A percentile compares a stretch with the other conserved stretches of the same genome.
Evolutionary conservation across 2,888 invertebrate species (phyloP).

Genomic region (Agapostemon virescens): DNA sequence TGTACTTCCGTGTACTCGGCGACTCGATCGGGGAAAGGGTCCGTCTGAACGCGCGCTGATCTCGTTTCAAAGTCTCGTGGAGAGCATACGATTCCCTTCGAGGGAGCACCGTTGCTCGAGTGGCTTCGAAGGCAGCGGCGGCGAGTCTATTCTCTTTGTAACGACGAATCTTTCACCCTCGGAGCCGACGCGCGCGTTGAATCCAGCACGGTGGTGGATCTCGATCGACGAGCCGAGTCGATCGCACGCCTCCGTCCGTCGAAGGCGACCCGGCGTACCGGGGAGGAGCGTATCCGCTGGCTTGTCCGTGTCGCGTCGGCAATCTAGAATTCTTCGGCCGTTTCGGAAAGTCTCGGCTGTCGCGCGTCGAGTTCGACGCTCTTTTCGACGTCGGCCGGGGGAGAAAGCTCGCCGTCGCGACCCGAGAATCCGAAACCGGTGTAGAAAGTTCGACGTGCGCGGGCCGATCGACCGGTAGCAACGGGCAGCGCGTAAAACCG

Average conservation of each 20-base stretch:
- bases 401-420: neutral
- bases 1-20: neutral
- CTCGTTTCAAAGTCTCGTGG: slow-evolving; percentile 35
- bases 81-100: slow-evolving; percentile 5
- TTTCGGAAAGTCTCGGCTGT: neutral
- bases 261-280: neutral
- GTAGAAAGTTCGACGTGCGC: neutral
- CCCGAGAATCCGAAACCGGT: neutral
- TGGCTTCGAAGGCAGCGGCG: neutral
- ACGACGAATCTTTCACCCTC: neutral
- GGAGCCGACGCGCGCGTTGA: neutral
- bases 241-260: neutral
- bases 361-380: neutral
- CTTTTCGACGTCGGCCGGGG: neutral
- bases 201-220: neutral
- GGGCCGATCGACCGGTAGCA: neutral
- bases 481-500: neutral
- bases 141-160: neutral
- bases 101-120: too few species aligned
- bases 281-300: neutral
- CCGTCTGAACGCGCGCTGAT: slow-evolving; percentile 22
- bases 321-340: neutral
- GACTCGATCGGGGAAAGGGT: slow-evolving; percentile 12
- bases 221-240: neutral
- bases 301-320: neutral